These are phyloP conservation scores for Ruditapes philippinarum DNA, from an alignment of 1,140 invertebrate species.

Conservation along the genomic window DNA sequence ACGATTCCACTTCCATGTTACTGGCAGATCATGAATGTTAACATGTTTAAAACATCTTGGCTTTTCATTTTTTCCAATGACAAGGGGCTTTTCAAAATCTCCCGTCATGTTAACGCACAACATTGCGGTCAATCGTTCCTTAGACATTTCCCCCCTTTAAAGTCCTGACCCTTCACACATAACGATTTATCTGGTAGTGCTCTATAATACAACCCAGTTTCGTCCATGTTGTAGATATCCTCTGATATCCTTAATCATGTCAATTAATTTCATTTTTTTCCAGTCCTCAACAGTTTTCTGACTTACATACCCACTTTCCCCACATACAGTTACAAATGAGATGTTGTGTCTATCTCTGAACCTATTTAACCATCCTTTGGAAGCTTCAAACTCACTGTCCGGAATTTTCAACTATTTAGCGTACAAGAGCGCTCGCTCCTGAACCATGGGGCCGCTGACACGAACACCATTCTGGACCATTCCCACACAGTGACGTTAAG, in stretches of 20 bases:
- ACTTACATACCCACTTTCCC: constrained; percentile 39
- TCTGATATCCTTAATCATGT: background rate
- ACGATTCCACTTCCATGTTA: constrained; percentile 85
- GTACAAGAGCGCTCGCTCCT: constrained; percentile 75
- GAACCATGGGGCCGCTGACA: constrained; percentile 74
- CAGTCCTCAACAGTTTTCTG: background rate
- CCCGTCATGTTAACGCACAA: too few relatives aligned
- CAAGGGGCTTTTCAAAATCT: too few relatives aligned
- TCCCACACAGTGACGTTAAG: constrained; percentile 50
- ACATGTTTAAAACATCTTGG: too few relatives aligned
- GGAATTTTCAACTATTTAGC: constrained; percentile 72
- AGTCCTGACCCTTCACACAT: too few relatives aligned
- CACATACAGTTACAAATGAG: constrained; percentile 16
- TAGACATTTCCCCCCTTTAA: too few relatives aligned
- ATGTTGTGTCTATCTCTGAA: constrained; percentile 77
- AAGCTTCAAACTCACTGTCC: constrained; percentile 77
- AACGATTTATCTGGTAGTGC: too few relatives aligned
- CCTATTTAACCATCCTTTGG: constrained; percentile 80
- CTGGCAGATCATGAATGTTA: too few relatives aligned
- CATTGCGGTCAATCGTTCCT: too few relatives aligned
- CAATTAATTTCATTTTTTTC: too few relatives aligned
- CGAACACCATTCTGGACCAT: constrained; percentile 69
- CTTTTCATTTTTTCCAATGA: too few relatives aligned
- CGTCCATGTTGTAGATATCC: background rate
- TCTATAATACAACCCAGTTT: too few relatives aligned